Evolutionary conservation across 2,888 invertebrate genomes (phyloP).

Genomic region (Heteropelma amictum): DNA sequence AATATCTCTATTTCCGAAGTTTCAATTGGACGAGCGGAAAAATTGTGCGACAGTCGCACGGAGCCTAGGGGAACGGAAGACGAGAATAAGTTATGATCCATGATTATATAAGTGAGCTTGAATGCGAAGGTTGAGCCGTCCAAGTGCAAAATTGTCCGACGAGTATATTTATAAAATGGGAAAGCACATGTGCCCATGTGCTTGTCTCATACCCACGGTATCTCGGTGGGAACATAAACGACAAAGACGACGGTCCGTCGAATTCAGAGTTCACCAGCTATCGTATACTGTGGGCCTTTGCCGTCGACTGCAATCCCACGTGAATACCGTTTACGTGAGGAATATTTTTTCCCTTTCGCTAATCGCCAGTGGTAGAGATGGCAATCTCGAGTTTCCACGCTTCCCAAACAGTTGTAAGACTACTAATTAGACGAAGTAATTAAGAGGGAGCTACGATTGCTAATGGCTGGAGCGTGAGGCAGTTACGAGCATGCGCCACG

Average conservation of each 20-base stretch:
- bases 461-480: constrained; percentile 66
- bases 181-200: constrained; percentile 29
- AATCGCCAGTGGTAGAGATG: constrained; percentile 53
- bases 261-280: not conserved
- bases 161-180: not conserved
- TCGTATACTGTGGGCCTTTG: constrained; percentile 7
- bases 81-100: constrained; percentile 16
- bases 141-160: constrained; percentile 18
- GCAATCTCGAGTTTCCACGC: constrained; percentile 61
- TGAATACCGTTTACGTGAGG: constrained; percentile 47
- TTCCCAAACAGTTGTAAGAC: constrained; percentile 58
- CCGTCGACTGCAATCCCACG: constrained; percentile 52
- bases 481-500: constrained; percentile 63
- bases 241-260: constrained; percentile 6
- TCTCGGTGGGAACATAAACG: constrained; percentile 11
- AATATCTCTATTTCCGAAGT: constrained; percentile 46
- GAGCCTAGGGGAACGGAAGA: not conserved
- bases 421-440: constrained; percentile 69
- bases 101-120: constrained; percentile 1
- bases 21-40: constrained; percentile 16
- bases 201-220: constrained; percentile 14
- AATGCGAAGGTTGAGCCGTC: constrained; percentile 3
- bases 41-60: not conserved
- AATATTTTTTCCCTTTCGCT: constrained; percentile 54
- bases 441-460: constrained; percentile 64